These are phyloP conservation scores for Galeopsomyia nigrocyanea DNA, from an alignment of 2,888 invertebrate genomes.

Conservation along the genomic window DNA sequence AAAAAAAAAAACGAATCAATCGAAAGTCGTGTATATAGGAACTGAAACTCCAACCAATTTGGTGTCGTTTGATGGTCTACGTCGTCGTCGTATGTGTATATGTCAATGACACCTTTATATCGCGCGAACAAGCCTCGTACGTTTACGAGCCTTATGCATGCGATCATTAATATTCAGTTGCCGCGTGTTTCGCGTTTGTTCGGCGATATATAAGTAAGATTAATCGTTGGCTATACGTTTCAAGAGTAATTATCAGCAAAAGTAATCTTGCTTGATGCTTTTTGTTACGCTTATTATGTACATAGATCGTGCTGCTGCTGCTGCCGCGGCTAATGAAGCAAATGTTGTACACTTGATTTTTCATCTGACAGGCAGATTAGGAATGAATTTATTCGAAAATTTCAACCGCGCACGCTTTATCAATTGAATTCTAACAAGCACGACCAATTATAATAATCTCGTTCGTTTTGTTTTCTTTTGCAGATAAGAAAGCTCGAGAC, in stretches of 20 bases:
- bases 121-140: not conserved
- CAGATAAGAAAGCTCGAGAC: slow-evolving; percentile 23
- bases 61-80: too few relatives aligned
- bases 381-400: too few relatives aligned
- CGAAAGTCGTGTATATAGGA: too few relatives aligned
- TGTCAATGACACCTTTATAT: slow-evolving; percentile 7
- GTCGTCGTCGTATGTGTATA: too few relatives aligned
- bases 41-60: too few relatives aligned
- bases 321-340: too few relatives aligned
- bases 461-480: not conserved
- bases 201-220: slow-evolving; percentile 18
- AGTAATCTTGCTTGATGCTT: not conserved
- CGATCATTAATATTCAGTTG: slow-evolving; percentile 19
- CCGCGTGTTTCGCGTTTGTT: not conserved
- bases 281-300: not conserved
- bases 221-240: not conserved
- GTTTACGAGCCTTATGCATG: not conserved
- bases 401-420: too few relatives aligned
- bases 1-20: too few relatives aligned
- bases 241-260: not conserved
- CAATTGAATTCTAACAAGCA: not conserved
- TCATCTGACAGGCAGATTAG: too few relatives aligned
- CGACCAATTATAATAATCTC: not conserved
- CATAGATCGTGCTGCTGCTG: too few relatives aligned
- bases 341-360: too few relatives aligned